Conservation (phyloP, 1,140 invertebrate genomes). For the Drosophila tani region DNA sequence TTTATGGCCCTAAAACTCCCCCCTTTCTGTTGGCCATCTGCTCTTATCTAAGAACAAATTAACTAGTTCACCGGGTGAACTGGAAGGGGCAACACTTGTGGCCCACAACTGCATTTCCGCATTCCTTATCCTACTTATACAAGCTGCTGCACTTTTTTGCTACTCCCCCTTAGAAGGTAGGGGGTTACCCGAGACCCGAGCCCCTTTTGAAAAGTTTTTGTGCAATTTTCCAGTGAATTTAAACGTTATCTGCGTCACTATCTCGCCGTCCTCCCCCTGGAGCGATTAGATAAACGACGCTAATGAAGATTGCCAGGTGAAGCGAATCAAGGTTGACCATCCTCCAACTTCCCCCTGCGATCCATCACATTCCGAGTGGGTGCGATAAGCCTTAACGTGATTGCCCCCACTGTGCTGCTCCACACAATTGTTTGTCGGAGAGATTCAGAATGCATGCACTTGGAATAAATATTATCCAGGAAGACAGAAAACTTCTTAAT, state of each 20-base stretch:
- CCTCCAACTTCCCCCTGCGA: slow-evolving; percentile 2
- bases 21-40: not conserved
- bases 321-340: slow-evolving; percentile 67
- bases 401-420: slow-evolving; percentile 45
- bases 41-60: slow-evolving; percentile 27
- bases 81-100: slow-evolving; percentile 5
- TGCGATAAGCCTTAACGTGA: slow-evolving; percentile 51
- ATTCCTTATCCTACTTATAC: slow-evolving; percentile 16
- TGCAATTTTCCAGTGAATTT: slow-evolving; percentile 36
- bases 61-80: slow-evolving; percentile 46
- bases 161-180: not conserved
- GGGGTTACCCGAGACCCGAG: no score
- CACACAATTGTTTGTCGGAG: slow-evolving; percentile 17
- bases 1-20: slow-evolving; percentile 7
- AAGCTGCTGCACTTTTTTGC: slow-evolving; percentile 26
- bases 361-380: slow-evolving; percentile 40
- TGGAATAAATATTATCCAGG: not conserved
- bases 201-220: slow-evolving; percentile 5
- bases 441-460: slow-evolving; percentile 1
- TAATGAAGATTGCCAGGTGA: slow-evolving; percentile 67
- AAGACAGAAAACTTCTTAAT: not conserved
- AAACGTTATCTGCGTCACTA: slow-evolving; percentile 27
- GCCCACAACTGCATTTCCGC: slow-evolving; percentile 51
- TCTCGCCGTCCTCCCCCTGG: slow-evolving; percentile 4
- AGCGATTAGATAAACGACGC: slow-evolving; percentile 77